Base-by-base conservation (phyloP, 2,888 invertebrate species). In the Dusona sp. region DNA sequence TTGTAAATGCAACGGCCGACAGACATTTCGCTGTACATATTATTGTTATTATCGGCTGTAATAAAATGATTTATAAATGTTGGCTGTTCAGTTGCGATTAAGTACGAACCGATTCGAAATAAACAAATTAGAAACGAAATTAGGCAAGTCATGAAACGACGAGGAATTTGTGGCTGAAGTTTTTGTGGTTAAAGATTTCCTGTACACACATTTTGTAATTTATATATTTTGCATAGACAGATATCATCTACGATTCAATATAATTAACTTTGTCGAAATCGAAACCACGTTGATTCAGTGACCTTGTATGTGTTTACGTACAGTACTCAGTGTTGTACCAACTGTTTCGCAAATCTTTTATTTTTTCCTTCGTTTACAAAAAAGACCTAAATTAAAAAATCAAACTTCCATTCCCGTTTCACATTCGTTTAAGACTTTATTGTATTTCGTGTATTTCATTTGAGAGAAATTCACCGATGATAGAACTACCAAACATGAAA, bases 101-200 rank as follows among this genome's bases (percentile, higher is more conserved):
- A 19, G 19, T 42, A n/a, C 54, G 1, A 61, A n/a, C 36, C 3
- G 36, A 1, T 8, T 3, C 7, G 16, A 65, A 65, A 33, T 42
- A 8, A 3, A 7, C 9, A 22, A 25, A 9, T n/a, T 22, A 57
- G 0, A 54, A 38, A 54, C 22, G 16, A 38, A 54, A 73, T 54
- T 73, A 16, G 54, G 8, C 2, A 45, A 75, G n/a, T 64, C n/a
- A 65, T 65, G 16, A n/a, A 48, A 42, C 4, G 33, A 48, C 4
- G 61, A 65, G 19, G n/a, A 9, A 78, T 25, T 6, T 29, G 33
- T n/a, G 45, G 38, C 33, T 22, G 22, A 61, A 70, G 48, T 70
- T 48, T 33, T 65, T 79, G 79, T 25, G 79, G 79, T 61, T 22
- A 9, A 19, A 68, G 25, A 29, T 75, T 75, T 75, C 61, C 74